phyloP scores from a whole-genome alignment of 35 echinoderm and acorn worm genomes.

The Ophioderma brevispina region DNA sequence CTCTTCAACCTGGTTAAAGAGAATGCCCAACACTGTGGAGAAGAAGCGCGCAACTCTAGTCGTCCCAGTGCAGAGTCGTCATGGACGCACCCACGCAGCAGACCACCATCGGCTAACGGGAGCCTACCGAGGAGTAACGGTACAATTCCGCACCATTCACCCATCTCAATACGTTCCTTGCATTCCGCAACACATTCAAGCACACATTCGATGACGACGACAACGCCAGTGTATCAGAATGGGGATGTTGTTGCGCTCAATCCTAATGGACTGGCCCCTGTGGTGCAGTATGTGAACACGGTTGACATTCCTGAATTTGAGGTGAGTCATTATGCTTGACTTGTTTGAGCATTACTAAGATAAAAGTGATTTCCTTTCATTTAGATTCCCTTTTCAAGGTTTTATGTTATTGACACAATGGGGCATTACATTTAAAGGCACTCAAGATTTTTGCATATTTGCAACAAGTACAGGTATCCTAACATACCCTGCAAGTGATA shows the following conservation, averaged over 20 bases:
- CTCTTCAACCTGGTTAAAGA: conserved; percentile 79
- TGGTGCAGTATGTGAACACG: not conserved
- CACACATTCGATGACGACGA: not conserved
- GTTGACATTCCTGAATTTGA: not conserved
- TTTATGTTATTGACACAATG: no score
- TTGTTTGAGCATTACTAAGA: not conserved
- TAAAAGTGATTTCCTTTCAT: not conserved
- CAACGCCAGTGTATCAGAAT: not conserved
- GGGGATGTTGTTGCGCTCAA: not conserved
- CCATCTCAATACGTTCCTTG: not conserved
- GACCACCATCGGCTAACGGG: not conserved
- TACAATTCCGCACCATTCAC: not conserved
- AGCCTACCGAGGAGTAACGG: not conserved
- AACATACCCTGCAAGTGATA: no score
- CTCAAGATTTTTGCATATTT: no score
- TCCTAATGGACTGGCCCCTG: not conserved
- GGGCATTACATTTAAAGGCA: no score
- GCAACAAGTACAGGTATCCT: no score
- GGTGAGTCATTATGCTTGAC: no score
- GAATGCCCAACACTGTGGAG: conserved; percentile 70
- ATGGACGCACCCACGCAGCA: not conserved
- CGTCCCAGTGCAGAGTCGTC: not conserved
- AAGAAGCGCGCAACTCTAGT: conserved; percentile 13
- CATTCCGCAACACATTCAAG: not conserved
- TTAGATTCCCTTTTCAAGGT: no score